A percentile compares a stretch with the other conserved stretches of the same genome.
These are phyloP conservation scores for Morpho achilles DNA, from an alignment of 2,888 invertebrate genomes.

Conservation along the genomic window DNA sequence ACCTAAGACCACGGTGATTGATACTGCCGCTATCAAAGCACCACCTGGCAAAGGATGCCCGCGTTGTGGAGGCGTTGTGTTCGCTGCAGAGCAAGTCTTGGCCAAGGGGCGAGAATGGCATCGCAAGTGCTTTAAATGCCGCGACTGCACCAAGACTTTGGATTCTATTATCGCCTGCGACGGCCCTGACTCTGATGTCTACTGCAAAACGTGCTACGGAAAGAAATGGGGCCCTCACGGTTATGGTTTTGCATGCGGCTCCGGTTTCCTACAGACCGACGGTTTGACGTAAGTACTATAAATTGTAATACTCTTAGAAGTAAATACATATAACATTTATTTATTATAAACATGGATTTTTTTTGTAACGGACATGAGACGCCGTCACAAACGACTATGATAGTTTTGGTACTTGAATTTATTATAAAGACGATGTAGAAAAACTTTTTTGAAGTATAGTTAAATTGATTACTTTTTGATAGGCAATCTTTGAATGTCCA, in stretches of 20 bases:
- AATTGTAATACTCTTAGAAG: no score
- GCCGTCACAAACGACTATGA: no score
- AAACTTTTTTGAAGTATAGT: no score
- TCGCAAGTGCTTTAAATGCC: slow-evolving; percentile 95
- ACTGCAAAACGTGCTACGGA: slow-evolving; percentile 98
- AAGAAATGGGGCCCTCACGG: slow-evolving; percentile 99
- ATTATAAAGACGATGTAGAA: no score
- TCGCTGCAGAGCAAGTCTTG: slow-evolving; percentile 95
- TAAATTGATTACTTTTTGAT: no score
- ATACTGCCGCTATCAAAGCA: slow-evolving; percentile 89
- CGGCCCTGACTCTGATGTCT: slow-evolving; percentile 94
- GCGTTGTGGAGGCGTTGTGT: slow-evolving; percentile 93
- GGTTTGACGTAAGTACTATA: slow-evolving; percentile 85
- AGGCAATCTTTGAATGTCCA: no score
- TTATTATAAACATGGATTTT: neutral
- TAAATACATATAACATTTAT: slow-evolving; percentile 24
- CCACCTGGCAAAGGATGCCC: slow-evolving; percentile 93
- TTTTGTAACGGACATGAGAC: no score
- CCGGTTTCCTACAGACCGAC: slow-evolving; percentile 95
- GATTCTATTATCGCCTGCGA: slow-evolving; percentile 98
- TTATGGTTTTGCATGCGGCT: slow-evolving; percentile 96
- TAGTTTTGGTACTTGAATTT: no score
- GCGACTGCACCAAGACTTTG: slow-evolving; percentile 94
- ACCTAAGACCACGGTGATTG: slow-evolving; percentile 86
- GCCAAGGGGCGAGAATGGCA: slow-evolving; percentile 96